Base-by-base conservation (phyloP, 1,140 invertebrate species). In the Drosophila malerkotliana region DNA sequence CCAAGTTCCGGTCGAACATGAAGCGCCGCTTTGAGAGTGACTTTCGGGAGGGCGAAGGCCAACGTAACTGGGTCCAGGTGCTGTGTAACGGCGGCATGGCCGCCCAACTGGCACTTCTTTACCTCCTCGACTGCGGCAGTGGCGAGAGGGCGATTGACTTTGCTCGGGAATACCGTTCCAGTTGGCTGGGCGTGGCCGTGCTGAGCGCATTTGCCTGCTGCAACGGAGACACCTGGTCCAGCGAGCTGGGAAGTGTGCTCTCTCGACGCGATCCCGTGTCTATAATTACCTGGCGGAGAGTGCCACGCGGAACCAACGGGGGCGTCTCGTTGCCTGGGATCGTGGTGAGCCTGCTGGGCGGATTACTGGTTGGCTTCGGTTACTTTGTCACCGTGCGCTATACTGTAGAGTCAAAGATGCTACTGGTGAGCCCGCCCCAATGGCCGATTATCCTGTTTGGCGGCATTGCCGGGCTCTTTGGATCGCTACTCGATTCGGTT, bases 211-310 rank as follows among this genome's bases (percentile, higher is more conserved):
- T 98, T 75, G 94, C 97, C 4, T 97, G 96, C 82, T 95, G 95
- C 79, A 97, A 96, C 91, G 98, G 97, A 5, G 98, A 98, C 85
- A 98, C 97, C 1, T 98, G 97, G 96, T 96, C 97, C 44, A 98
- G 97, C 18, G 98, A 98, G 92, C 91, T 98, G 39, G 97, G 97
- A 30, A 94, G 96, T 34, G 97, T 97, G 0, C 84, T 97, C 7
- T 94, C 94, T 12, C 92, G 82, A 18, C 92, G 92, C 0, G 93
- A 96, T 75, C 97, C 97, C 14, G 93, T 94, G 64, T 93, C 98
- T 0, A 95, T 98, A 28, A 98, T 97, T 7, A 94, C 94, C 14
- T 93, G 95, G 47, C 94, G 94, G 69, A 93, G 92, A 81, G 97
- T 98, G 1, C 97, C 97, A 15, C 94, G 93, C 93, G 97, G 97